Evolutionary conservation across 2,888 invertebrate genomes (phyloP), one percentile per base, ranked within the genome.

Genomic region (Apamea monoglypha): DNA sequence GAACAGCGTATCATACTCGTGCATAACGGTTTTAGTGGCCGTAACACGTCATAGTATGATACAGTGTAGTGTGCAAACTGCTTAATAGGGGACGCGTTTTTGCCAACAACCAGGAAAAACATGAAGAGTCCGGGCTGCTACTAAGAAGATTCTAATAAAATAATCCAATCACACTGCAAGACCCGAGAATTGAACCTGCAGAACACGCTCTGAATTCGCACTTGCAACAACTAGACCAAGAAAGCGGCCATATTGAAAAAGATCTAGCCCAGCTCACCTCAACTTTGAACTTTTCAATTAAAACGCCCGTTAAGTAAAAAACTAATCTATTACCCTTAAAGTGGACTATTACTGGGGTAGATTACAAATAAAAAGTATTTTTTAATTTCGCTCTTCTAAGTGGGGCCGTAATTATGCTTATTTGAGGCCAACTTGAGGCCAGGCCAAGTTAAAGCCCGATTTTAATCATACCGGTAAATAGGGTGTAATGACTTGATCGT

Each of bases 351-450:
- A 83, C 74, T 67, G 70, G 44, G 68, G 64, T 50, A 84, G 87
- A 87, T 87, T 85, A 80, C 80, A 80, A 73, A 77, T 85, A 81
- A 85, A 87, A 89, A 82, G 77, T 77, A 67, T 83, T 87, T 87
- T 85, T 87, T 81, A 88, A 89, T 88, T 83, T 89, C 36, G 47
- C 81, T 59, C 69, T 61, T 68, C 71, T 83, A 77, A 87, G 80
- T 83, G 78, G 64, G 44, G 70, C 50, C 44, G 84, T 87, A 88
- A 89, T 87, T 89, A 74, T 69, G 40, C 71, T 83, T 85, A 87
- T 87, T 88, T 69, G 80, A 78, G 76, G 80, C 74, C 66, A 78
- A 74, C 76, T 77, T 74, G 74, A 76, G 76, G 71, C 59, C 76
- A 68, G 71, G 40, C 63, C 50, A 64, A 79, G 61, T 63, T 32